Evolutionary conservation across 2,113 vertebrate species (phyloP).

Genomic region (Rutilus rutilus): DNA sequence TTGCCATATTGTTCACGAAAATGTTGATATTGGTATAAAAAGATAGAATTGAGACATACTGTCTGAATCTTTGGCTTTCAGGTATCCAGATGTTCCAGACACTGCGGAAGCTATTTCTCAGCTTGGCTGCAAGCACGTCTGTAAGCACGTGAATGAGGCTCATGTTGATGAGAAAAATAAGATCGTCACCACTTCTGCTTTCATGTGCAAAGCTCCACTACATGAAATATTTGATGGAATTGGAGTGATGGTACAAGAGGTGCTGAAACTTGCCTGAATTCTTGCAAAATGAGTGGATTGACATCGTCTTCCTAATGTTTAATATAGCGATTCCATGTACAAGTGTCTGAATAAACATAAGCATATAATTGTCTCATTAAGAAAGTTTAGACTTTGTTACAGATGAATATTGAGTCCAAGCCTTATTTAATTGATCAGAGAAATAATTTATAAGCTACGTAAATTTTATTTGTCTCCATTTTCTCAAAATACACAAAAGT

Average conservation of each 20-base stretch:
- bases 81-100: constrained; percentile 78
- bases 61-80: constrained; percentile 55
- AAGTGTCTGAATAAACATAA: neutral
- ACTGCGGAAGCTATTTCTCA: constrained; percentile 74
- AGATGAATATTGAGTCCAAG: neutral
- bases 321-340: neutral
- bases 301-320: neutral
- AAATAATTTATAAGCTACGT: neutral
- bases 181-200: constrained; percentile 78
- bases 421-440: neutral
- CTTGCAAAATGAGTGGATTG: neutral
- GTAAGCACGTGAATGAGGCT: constrained; percentile 75
- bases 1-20: neutral
- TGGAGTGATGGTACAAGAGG: constrained; percentile 76
- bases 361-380: neutral
- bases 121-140: constrained; percentile 78
- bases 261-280: constrained; percentile 74
- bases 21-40: neutral
- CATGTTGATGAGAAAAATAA: constrained; percentile 79
- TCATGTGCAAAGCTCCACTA: constrained; percentile 80
- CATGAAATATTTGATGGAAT: constrained; percentile 79
- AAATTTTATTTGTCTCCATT: neutral
- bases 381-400: neutral
- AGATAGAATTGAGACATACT: neutral
- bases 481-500: neutral